Conservation (phyloP, 2,113 vertebrate genomes). For the Atlantisia rogersi region DNA sequence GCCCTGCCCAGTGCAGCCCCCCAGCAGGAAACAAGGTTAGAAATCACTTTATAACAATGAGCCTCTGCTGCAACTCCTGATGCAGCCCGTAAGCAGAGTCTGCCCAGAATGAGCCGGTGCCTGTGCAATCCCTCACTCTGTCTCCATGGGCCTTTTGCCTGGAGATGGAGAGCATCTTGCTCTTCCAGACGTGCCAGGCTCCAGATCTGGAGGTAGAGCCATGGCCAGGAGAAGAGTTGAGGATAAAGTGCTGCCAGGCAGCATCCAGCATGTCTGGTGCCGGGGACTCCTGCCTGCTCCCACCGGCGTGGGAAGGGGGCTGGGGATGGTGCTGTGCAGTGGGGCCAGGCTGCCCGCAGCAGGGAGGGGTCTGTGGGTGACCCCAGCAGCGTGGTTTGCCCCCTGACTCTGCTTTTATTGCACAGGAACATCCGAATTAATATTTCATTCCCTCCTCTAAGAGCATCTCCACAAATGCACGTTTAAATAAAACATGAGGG, state of each 20-base stretch:
- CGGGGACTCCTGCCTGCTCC: neutral
- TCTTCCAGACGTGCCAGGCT: neutral
- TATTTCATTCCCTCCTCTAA: slow-evolving; percentile 17
- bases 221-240: neutral
- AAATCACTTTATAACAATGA: slow-evolving; percentile 32
- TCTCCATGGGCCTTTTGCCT: neutral
- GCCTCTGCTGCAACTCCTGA: neutral
- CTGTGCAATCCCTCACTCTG: fast-evolving
- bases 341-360: neutral
- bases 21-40: neutral
- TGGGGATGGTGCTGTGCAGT: neutral
- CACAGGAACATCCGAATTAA: neutral
- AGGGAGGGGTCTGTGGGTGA: neutral
- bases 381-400: neutral
- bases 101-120: neutral
- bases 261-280: fast-evolving
- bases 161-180: neutral
- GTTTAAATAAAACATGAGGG: slow-evolving; percentile 47
- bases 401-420: neutral
- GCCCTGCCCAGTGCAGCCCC: neutral
- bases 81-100: neutral
- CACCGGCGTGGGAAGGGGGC: neutral
- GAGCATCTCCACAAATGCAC: slow-evolving; percentile 19
- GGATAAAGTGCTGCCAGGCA: neutral
- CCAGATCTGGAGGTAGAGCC: neutral